Evolutionary conservation across 2,888 invertebrate species (phyloP), one percentile per base, ranked within the genome.

Genomic region (Pristionchus exspectatus): DNA sequence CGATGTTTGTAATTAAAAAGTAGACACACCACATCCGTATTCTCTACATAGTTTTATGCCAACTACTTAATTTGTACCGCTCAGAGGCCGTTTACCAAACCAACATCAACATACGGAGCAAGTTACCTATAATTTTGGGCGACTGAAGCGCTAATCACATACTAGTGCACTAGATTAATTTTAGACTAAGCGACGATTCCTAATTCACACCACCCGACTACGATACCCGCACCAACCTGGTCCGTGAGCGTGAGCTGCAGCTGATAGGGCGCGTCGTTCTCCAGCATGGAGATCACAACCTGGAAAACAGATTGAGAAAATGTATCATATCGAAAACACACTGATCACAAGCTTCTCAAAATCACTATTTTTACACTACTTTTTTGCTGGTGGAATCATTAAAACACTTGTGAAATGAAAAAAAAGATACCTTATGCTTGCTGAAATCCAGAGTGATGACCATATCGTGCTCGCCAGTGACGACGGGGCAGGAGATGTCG

Each of bases 221-320:
- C 59, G 21, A 21, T 59, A 59, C 21, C 24, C 63, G n/a, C 77
- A 77, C 77, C 44, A 38, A 77, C 77, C 38, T 77, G 77, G 44
- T 77, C 77, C 24, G 77, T 77, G 27, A 77, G 77, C 77, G 77
- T 77, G 27, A 77, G 77, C 44, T 77, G 38, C 38, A 77, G 77
- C 77, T 77, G 77, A n/a, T 77, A 77, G n/a, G 77, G 77, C 77
- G 77, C 77, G 44, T 77, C 77, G 77, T 77, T 77, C n/a, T 77
- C 77, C 44, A 77, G 77, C n/a, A 77, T 27, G 38, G 21, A 18
- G 44, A 77, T 77, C 10, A 77, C 24, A 7, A 30, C 30, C 77
- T 77, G 77, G 5, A 30, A 72, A 38, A 30, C 9, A 38, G 21
- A 74, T 18, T 3, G 9, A 10, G 18, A 74, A 4, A 10, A 14